Conservation (phyloP, 2,113 vertebrate genomes). For the Hydrolagus affinis region DNA sequence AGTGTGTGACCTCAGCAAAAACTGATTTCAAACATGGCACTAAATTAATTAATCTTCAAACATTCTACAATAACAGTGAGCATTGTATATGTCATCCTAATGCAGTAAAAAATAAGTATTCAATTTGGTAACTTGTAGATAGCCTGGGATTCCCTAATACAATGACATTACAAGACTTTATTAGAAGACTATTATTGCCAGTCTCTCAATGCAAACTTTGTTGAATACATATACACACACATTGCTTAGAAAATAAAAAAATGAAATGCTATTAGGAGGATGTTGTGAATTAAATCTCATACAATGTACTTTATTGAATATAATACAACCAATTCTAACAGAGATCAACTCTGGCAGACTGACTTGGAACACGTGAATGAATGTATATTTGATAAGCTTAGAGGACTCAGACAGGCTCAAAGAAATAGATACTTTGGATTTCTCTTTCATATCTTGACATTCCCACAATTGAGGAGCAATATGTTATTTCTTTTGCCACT, state of each 20-base stretch:
- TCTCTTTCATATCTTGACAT: slow-evolving; percentile 26
- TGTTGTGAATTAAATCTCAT: not conserved
- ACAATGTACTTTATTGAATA: slow-evolving; percentile 8
- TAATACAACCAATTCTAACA: not conserved
- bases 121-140: not conserved
- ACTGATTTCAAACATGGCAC: not conserved
- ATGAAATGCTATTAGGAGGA: not conserved
- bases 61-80: not conserved
- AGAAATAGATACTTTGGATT: slow-evolving; percentile 21
- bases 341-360: not conserved
- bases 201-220: not conserved
- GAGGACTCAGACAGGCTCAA: slow-evolving; percentile 23
- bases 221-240: not conserved
- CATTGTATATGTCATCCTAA: not conserved
- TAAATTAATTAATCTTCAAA: slow-evolving; percentile 16
- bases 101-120: slow-evolving; percentile 1
- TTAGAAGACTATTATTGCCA: not conserved
- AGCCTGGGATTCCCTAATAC: not conserved
- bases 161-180: not conserved
- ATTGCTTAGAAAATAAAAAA: not conserved
- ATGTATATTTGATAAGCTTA: slow-evolving; percentile 29
- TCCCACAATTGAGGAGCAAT: slow-evolving; percentile 26
- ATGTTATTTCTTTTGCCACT: slow-evolving; percentile 25
- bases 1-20: not conserved
- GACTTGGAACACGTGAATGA: not conserved